Percentiles rank a stretch among this genome's conserved stretches.
Evolutionary conservation across 2,888 invertebrate genomes (phyloP).

Genomic region (Thymelicus sylvestris): DNA sequence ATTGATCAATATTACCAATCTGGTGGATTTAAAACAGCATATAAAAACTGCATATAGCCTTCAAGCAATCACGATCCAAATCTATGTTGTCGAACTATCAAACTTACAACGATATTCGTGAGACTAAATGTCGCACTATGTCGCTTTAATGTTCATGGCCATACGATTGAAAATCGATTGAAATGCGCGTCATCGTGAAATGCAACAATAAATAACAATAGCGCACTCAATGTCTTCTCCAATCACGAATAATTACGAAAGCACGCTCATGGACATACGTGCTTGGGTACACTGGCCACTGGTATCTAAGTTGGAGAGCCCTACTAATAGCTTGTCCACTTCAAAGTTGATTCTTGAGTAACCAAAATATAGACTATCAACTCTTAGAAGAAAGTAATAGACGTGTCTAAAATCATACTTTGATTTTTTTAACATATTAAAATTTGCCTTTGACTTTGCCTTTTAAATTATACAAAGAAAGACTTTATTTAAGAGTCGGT

Average conservation of each 20-base stretch:
- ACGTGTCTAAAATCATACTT: no score
- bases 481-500: no score
- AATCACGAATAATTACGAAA: constrained; percentile 79
- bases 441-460: no score
- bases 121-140: background rate
- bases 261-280: constrained; percentile 43
- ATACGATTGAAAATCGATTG: constrained; percentile 29
- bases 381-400: no score
- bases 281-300: no score
- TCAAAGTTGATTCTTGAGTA: no score
- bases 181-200: constrained; percentile 26
- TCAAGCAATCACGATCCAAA: constrained; percentile 68
- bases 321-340: no score
- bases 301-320: no score
- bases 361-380: no score
- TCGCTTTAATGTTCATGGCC: constrained; percentile 13
- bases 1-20: background rate
- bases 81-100: constrained; percentile 13
- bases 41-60: constrained; percentile 55
- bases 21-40: background rate
- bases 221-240: constrained; percentile 70
- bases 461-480: no score
- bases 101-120: background rate
- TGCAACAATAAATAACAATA: constrained; percentile 58
- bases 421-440: no score